Conservation (phyloP, 2,888 invertebrate genomes). For the Tortricodes alternella region DNA sequence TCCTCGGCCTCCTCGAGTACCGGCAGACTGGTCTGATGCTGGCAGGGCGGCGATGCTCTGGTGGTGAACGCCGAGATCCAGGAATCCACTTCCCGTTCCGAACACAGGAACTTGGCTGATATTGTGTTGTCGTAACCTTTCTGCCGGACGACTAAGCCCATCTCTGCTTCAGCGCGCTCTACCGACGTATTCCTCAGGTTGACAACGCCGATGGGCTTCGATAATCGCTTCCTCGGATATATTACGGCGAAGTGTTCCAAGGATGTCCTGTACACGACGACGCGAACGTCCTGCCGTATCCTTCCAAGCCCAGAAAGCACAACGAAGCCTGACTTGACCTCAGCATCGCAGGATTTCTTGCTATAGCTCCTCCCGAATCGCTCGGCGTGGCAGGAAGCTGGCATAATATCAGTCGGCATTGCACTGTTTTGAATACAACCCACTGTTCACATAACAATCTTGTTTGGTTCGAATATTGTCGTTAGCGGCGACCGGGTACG, state of each 20-base stretch:
- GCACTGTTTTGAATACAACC: slow-evolving; percentile 51
- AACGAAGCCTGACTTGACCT: slow-evolving; percentile 85
- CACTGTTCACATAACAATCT: slow-evolving; percentile 48
- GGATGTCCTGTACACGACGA: slow-evolving; percentile 85
- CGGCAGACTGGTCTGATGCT: slow-evolving; percentile 79
- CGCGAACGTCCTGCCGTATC: slow-evolving; percentile 83
- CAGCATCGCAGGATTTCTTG: slow-evolving; percentile 73
- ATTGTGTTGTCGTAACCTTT: slow-evolving; percentile 85
- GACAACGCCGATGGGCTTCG: slow-evolving; percentile 84
- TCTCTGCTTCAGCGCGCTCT: slow-evolving; percentile 71
- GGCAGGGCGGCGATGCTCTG: slow-evolving; percentile 65
- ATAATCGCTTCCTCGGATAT: slow-evolving; percentile 84
- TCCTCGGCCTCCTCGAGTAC: slow-evolving; percentile 85
- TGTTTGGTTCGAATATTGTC: slow-evolving; percentile 42
- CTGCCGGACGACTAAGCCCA: slow-evolving; percentile 83
- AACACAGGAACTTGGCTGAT: slow-evolving; percentile 83
- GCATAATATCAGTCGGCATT: slow-evolving; percentile 70
- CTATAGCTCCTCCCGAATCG: slow-evolving; percentile 62
- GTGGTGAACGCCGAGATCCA: slow-evolving; percentile 84
- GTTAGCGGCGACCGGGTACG: slow-evolving; percentile 35
- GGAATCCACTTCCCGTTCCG: slow-evolving; percentile 81
- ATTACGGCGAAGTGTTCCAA: slow-evolving; percentile 86
- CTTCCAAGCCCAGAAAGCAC: slow-evolving; percentile 82
- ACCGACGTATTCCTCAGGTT: slow-evolving; percentile 84
- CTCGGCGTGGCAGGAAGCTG: slow-evolving; percentile 54